Evolutionary conservation across 2,888 invertebrate genomes (phyloP), one percentile per base, ranked within the genome.

Genomic region (Congeria kusceri): DNA sequence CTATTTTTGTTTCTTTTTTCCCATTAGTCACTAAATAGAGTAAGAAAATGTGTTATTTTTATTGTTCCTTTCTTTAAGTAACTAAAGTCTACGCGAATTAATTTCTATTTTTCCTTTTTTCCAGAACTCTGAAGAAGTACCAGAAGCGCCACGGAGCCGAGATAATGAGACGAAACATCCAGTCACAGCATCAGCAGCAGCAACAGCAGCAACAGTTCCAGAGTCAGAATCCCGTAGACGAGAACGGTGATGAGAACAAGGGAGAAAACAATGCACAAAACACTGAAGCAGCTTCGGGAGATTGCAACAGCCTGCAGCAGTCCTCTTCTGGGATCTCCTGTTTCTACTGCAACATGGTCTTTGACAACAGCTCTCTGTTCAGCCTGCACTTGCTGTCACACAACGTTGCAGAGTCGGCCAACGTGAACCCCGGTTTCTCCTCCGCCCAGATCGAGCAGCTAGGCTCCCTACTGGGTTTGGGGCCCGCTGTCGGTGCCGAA

Each of bases 311-410:
- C 88, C 87, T 13, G 23, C 53, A 53, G 53, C 53, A 20, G 18
- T 9, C 64, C 13, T n/a, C 29, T 2, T 4, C 57, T 61, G 90
- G 90, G 66, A 91, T 90, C 93, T 92, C 87, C 92, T 94, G 92
- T 90, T 94, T 70, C 82, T 94, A 83, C 86, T 94, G 94, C 86
- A 91, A 91, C 72, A 89, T 94, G 64, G 92, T 92, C 13, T 94
- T 94, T 85, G 92, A 93, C 84, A 92, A 93, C 75, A 86, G 92
- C 28, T 93, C 88, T 59, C 87, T 95, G 11, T 92, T 95, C 18
- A 94, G 94, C 88, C 89, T 95, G 28, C 95, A 95, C 87, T 94
- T 94, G 0, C 89, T 95, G 25, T 93, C 94, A 4, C 95, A 95
- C 84, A 94, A 94, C 25, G 94, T 94, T 3, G n/a, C 53, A 25